Evolutionary conservation across 2,797 vertebrate genomes (phyloP), one percentile per base, ranked within the genome.

Genomic region (Moxostoma hubbsi): DNA sequence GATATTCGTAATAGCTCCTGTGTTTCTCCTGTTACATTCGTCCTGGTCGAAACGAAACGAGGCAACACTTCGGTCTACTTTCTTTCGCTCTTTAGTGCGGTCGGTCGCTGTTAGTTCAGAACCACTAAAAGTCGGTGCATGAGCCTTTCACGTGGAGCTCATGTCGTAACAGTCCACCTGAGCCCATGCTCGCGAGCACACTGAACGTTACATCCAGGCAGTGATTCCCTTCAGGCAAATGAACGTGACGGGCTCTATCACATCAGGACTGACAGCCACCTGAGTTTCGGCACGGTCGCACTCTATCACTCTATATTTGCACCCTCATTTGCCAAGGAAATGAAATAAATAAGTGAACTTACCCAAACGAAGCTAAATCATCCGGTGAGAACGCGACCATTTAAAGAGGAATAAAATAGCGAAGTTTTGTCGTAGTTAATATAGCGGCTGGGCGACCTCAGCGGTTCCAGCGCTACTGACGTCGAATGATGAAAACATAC

Each of bases 91-190:
- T 12, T 15, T 12, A 64, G 51, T 72, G 68, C 6, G 53, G 43
- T 65, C 59, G 78, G 91, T 91, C 91, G 92, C 92, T 93, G 93
- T 93, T 93, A 92, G 88, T 93, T 93, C 92, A 93, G 90, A 89
- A 93, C 91, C 91, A 91, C 88, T 24, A 15, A 83, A 80, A 77
- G 78, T 43, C 65, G 9, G 11, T 84, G 87, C 86, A 49, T 6
- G 6, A 75, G 51, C 5, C 15, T 51, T 18, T 54, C 73, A 66
- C 61, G 68, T 57, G 76, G 57, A 71, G 77, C 59, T 64, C 59
- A 64, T 65, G 11, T 58, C 68, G 68, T 72, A 68, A 72, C 50
- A 50, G 68, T 16, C 59, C 49, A 64, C 68, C 51, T 47, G 47
- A 79, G 12, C 49, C 46, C 76, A 78, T 58, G 49, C 63, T 11